Percentiles rank a stretch among this genome's conserved stretches.
These are phyloP conservation scores for Atta colombica DNA, from an alignment of 1,140 invertebrate genomes.

Conservation along the genomic window DNA sequence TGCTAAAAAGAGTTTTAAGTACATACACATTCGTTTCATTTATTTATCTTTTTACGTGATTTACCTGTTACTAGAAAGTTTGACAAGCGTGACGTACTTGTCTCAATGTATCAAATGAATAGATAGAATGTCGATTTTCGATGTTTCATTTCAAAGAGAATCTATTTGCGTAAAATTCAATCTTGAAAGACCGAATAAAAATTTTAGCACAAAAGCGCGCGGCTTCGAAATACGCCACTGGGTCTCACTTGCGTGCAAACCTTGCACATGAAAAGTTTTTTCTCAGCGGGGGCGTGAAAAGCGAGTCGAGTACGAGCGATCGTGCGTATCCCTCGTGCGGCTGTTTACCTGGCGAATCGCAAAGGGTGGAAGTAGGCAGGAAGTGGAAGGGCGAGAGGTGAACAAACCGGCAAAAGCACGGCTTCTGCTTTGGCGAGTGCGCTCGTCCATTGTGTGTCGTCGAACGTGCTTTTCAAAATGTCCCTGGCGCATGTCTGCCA, in stretches of 20 bases:
- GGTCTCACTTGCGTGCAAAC: not conserved
- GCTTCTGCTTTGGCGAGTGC: conserved; percentile 55
- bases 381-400: conserved; percentile 43
- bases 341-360: conserved; percentile 50
- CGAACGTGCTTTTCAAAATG: conserved; percentile 67
- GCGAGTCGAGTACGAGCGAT: conserved; percentile 64
- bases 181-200: not conserved
- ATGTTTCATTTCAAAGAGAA: not conserved
- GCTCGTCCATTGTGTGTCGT: conserved; percentile 49
- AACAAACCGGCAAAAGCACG: conserved; percentile 61
- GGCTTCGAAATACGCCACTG: conserved; percentile 16
- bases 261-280: conserved; percentile 46
- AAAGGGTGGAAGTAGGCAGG: conserved; percentile 41
- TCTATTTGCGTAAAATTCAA: not conserved
- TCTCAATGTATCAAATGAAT: not conserved
- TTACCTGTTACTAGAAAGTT: not conserved
- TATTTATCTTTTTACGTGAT: not conserved
- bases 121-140: not conserved
- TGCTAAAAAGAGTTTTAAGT: not conserved
- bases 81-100: not conserved
- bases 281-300: conserved; percentile 62
- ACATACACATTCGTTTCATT: not conserved
- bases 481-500: conserved; percentile 57
- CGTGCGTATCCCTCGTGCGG: conserved; percentile 48
- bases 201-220: not conserved